A percentile compares a stretch with the other conserved stretches of the same genome.
phyloP scores from a whole-genome alignment of 2,797 vertebrate species.

The Smutsia gigantea region DNA sequence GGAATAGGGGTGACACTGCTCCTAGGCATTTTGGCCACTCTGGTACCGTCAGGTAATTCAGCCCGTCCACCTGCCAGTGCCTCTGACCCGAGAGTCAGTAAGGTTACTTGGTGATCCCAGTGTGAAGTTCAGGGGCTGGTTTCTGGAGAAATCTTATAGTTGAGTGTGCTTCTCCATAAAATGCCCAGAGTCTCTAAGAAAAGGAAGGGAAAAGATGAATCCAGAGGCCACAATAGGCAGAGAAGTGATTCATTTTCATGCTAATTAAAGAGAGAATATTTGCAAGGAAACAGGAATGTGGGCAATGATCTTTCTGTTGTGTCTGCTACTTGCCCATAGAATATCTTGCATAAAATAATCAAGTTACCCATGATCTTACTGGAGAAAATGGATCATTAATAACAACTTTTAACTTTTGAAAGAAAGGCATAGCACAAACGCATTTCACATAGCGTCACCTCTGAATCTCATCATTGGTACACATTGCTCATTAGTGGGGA shows the following conservation, averaged over 20 bases:
- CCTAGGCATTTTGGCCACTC: background rate
- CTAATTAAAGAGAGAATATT: background rate
- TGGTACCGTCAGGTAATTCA: background rate
- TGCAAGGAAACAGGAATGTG: background rate
- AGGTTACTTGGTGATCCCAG: background rate
- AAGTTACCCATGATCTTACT: background rate
- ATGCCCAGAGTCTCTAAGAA: background rate
- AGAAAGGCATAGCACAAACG: background rate
- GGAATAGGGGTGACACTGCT: background rate
- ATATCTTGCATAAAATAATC: background rate
- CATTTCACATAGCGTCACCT: background rate
- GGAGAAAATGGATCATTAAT: background rate
- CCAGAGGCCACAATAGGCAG: background rate
- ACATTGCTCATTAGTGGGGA: background rate
- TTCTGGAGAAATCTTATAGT: fast-evolving
- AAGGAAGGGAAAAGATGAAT: background rate
- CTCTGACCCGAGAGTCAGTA: background rate
- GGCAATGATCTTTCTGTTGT: background rate
- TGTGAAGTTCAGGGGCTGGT: background rate
- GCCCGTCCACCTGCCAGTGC: background rate
- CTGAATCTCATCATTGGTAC: background rate
- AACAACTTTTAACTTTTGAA: background rate
- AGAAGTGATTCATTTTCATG: background rate
- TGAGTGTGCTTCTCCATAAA: background rate
- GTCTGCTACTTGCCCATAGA: background rate